A percentile compares a stretch with the other conserved stretches of the same genome.
phyloP scores from a whole-genome alignment of 2,113 vertebrate species.

The Phalacrocorax aristotelis region DNA sequence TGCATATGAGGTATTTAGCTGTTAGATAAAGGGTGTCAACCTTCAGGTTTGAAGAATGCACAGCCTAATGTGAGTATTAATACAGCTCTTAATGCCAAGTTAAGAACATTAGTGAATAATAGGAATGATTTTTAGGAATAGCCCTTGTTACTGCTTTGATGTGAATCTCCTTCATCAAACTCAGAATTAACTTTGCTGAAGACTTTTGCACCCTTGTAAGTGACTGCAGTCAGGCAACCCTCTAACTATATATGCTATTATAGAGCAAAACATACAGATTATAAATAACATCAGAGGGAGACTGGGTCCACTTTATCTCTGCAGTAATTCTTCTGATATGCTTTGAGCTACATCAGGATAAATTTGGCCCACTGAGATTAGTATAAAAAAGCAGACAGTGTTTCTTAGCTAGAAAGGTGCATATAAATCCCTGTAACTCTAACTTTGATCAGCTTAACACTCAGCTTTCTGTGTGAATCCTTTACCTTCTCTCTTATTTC shows the following conservation, averaged over 20 bases:
- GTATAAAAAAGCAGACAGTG: slow-evolving; percentile 29
- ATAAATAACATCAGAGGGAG: slow-evolving; percentile 65
- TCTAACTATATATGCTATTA: slow-evolving; percentile 16
- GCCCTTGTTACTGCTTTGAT: slow-evolving; percentile 37
- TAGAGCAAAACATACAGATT: slow-evolving; percentile 57
- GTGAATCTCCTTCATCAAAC: slow-evolving; percentile 49
- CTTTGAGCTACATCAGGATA: slow-evolving; percentile 51
- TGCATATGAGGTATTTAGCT: neutral
- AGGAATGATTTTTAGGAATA: slow-evolving; percentile 23
- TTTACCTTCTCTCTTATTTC: slow-evolving; percentile 58
- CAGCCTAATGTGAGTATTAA: neutral
- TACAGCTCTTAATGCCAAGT: slow-evolving; percentile 7
- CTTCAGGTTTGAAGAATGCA: neutral
- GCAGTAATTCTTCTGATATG: slow-evolving; percentile 48
- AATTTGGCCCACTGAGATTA: slow-evolving; percentile 55
- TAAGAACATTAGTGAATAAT: neutral
- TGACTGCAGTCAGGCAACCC: slow-evolving; percentile 6
- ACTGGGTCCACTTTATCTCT: slow-evolving; percentile 29
- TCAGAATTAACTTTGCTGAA: slow-evolving; percentile 49
- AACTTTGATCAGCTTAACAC: slow-evolving; percentile 65
- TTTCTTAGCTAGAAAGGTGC: slow-evolving; percentile 57
- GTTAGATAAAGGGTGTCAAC: neutral
- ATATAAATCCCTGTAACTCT: slow-evolving; percentile 58
- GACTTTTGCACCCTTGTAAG: slow-evolving; percentile 22
- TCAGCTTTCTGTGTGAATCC: slow-evolving; percentile 51